Percentiles rank a stretch among this genome's conserved stretches.
Conservation (phyloP, 1,140 invertebrate species). For the Trichoplusia ni region DNA sequence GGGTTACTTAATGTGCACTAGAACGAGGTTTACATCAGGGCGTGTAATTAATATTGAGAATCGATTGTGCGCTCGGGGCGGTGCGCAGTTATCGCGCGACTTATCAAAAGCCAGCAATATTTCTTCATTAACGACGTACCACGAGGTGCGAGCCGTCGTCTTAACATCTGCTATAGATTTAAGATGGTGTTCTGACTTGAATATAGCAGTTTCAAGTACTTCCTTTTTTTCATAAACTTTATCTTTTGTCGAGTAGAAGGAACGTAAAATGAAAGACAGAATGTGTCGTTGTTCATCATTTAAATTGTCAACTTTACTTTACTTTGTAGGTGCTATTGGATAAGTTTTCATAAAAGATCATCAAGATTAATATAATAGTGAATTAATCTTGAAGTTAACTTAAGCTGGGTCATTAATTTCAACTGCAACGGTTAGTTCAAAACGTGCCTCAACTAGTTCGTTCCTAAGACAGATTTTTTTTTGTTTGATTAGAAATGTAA, state of each 20-base stretch:
- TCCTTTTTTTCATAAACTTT: conserved; percentile 2
- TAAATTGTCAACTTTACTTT: no score
- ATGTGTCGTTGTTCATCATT: conserved; percentile 1
- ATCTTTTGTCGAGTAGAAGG: not conserved
- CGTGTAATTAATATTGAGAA: conserved; percentile 64
- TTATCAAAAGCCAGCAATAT: conserved; percentile 75
- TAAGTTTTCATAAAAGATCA: no score
- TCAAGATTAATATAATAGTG: no score
- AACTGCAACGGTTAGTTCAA: no score
- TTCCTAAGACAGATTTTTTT: conserved; percentile 21
- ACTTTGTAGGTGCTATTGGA: no score
- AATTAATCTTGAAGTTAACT: no score
- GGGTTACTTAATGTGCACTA: conserved; percentile 32
- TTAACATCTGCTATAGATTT: conserved; percentile 44
- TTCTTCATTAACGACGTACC: conserved; percentile 77
- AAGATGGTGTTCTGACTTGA: conserved; percentile 17
- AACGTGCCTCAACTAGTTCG: conserved; percentile 15
- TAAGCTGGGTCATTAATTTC: no score
- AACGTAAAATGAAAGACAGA: conserved; percentile 1
- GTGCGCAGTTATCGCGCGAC: conserved; percentile 60
- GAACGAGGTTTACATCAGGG: conserved; percentile 31
- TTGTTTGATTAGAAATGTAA: conserved; percentile 13
- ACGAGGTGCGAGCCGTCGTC: conserved; percentile 53
- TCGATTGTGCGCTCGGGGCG: conserved; percentile 49
- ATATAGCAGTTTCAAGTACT: conserved; percentile 8